Base-by-base conservation (phyloP, 2,797 vertebrate species). In the Myripristis murdjan region DNA sequence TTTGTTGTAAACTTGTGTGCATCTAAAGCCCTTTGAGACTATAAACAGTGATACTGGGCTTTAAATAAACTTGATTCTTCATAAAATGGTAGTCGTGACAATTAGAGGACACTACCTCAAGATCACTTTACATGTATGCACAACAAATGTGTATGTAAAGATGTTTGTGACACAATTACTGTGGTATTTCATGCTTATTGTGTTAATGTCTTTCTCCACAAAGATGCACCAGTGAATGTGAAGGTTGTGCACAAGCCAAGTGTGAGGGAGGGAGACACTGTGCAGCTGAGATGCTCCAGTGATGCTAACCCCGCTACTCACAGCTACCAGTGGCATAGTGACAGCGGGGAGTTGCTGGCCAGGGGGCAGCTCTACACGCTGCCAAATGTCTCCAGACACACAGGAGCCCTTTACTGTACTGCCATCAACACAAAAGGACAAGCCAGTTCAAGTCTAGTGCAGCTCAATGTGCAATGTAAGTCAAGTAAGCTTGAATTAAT, bases 191-290 rank as follows among this genome's bases (percentile, higher is more conserved):
- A 39, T 11, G 11, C 48, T 31, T 11, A 1, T 43, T 51, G 11
- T 48, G 1, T n/a, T n/a, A n/a, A n/a, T n/a, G n/a, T 80, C 10
- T 76, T 26, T 73, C 6, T 72, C 6, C 12, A 0, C 69, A 24
- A 47, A 94, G 93, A 87, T 15, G 68, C 88, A 1, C 93, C 93
- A 1, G 68, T 82, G 22, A 77, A 82, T 49, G 91, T 92, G 31
- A 60, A 3, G 1, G 73, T 92, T 22, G 48, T 81, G 1, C 68
- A 77, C 51, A 56, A 73, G 20, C 3, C 54, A 2, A 22, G 70
- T 2, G 81, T 92, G 3, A 74, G 9, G 47, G 92, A 94, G 57
- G 92, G 91, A 26, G 85, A 86, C 7, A 10, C 48, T 44, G 81
- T 89, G 37, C 37, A 1, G 24, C 61, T 94, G 58, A 83, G 5